Conservation (phyloP, 2,797 vertebrate genomes). For the Psittacula echo region DNA sequence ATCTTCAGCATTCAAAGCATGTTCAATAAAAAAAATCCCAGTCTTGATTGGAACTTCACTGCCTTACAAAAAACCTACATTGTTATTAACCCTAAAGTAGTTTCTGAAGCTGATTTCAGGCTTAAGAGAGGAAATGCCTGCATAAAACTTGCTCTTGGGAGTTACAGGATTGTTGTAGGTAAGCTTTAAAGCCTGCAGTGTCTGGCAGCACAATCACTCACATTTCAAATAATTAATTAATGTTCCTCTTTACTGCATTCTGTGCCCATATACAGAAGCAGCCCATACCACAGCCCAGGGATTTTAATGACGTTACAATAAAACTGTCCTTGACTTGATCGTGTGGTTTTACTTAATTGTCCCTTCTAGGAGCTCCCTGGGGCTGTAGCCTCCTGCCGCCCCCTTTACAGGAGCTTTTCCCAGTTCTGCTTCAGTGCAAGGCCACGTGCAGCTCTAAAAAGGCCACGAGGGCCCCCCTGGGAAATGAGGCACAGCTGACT, state of each 20-base stretch:
- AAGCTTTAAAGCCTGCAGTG: neutral
- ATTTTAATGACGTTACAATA: neutral
- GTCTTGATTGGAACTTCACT: neutral
- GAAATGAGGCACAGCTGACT: neutral
- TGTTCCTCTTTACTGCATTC: constrained; percentile 4
- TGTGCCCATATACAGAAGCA: constrained; percentile 37
- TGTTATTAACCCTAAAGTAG: accelerated
- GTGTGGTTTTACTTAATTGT: neutral
- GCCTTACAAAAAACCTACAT: neutral
- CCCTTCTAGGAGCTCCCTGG: neutral
- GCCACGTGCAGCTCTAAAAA: neutral
- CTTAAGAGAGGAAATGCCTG: neutral
- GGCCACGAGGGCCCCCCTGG: neutral
- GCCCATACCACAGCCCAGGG: neutral
- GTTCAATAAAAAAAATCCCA: neutral
- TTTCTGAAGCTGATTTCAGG: neutral
- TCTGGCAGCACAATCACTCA: neutral
- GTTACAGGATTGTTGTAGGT: neutral
- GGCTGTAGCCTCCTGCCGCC: neutral
- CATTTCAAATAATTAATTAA: neutral
- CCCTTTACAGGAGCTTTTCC: neutral
- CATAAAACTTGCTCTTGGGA: neutral
- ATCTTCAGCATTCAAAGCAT: neutral
- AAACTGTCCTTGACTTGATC: neutral
- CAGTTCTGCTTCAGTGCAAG: neutral